Conservation (phyloP, 2,888 invertebrate species). For the Amblyjoppa proteus region DNA sequence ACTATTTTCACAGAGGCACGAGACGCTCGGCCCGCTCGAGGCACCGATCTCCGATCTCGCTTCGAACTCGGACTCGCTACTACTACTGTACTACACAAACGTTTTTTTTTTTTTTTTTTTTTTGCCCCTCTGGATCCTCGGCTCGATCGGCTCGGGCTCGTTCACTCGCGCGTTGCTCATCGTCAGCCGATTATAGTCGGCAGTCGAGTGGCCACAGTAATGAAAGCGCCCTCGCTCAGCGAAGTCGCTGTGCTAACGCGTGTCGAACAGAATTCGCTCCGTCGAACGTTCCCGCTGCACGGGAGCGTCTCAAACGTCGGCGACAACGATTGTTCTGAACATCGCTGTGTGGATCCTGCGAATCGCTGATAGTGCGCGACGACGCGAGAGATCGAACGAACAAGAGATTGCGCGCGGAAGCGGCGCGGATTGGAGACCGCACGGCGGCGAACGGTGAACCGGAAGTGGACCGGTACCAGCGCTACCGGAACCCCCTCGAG, state of each 20-base stretch:
- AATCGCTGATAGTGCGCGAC: constrained; percentile 15
- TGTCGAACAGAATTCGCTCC: constrained; percentile 1
- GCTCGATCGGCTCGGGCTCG: constrained; percentile 39
- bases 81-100: constrained; percentile 10
- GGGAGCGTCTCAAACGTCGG: background rate
- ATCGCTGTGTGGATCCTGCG: too few relatives aligned
- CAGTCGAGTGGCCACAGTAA: constrained; percentile 71
- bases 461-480: constrained; percentile 46
- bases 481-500: constrained; percentile 25
- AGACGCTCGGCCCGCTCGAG: constrained; percentile 66
- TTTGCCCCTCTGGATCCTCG: constrained; percentile 41
- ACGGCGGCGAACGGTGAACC: constrained; percentile 32
- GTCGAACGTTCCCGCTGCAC: background rate
- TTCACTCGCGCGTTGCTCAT: constrained; percentile 63
- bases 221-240: constrained; percentile 82
- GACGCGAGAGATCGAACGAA: constrained; percentile 20
- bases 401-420: background rate
- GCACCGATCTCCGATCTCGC: constrained; percentile 50
- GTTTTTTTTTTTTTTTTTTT: constrained; percentile 15
- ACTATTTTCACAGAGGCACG: constrained; percentile 74
- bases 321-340: background rate
- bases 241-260: constrained; percentile 79
- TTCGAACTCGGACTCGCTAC: constrained; percentile 30
- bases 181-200: constrained; percentile 78
- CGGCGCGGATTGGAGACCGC: constrained; percentile 22